Conservation (phyloP, 1,140 invertebrate genomes). For the Sitophilus oryzae region DNA sequence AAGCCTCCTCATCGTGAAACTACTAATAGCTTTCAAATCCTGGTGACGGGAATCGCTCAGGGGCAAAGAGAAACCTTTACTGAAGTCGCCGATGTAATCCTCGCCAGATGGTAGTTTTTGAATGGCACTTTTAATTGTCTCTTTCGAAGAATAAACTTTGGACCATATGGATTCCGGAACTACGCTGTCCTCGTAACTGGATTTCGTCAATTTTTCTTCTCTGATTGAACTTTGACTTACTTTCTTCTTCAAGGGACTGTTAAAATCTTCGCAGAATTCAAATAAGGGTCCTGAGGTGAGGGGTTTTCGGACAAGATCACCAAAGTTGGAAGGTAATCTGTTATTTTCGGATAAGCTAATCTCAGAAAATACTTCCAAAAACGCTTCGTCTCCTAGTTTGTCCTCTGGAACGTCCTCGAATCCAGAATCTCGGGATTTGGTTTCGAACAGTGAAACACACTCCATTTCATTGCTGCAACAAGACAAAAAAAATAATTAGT, state of each 20-base stretch:
- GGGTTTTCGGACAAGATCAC: slow-evolving; percentile 7
- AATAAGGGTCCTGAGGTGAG: not conserved
- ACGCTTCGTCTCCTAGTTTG: slow-evolving; percentile 4
- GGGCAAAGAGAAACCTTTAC: slow-evolving; percentile 70
- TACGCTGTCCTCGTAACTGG: slow-evolving; percentile 34
- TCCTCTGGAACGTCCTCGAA: slow-evolving; percentile 8
- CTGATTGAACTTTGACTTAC: slow-evolving; percentile 1
- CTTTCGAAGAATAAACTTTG: slow-evolving; percentile 51
- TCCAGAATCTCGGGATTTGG: slow-evolving; percentile 18
- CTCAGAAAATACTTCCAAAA: slow-evolving; percentile 13
- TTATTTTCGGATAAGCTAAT: slow-evolving; percentile 1
- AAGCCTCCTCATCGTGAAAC: slow-evolving; percentile 65
- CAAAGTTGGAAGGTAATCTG: slow-evolving; percentile 6
- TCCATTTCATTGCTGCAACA: not conserved
- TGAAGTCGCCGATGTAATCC: slow-evolving; percentile 79
- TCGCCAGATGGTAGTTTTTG: slow-evolving; percentile 55
- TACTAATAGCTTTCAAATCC: slow-evolving; percentile 78
- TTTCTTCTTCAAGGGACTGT: slow-evolving; percentile 10
- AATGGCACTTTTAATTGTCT: slow-evolving; percentile 52
- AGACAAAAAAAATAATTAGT: slow-evolving; percentile 4
- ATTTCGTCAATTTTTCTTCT: slow-evolving; percentile 1
- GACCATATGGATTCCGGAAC: slow-evolving; percentile 42
- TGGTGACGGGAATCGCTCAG: slow-evolving; percentile 68
- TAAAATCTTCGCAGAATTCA: not conserved
- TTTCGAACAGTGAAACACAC: slow-evolving; percentile 5